A percentile compares a stretch with the other conserved stretches of the same genome.
phyloP scores from a whole-genome alignment of 2,888 invertebrate species.

The Caenorhabditis sp. region DNA sequence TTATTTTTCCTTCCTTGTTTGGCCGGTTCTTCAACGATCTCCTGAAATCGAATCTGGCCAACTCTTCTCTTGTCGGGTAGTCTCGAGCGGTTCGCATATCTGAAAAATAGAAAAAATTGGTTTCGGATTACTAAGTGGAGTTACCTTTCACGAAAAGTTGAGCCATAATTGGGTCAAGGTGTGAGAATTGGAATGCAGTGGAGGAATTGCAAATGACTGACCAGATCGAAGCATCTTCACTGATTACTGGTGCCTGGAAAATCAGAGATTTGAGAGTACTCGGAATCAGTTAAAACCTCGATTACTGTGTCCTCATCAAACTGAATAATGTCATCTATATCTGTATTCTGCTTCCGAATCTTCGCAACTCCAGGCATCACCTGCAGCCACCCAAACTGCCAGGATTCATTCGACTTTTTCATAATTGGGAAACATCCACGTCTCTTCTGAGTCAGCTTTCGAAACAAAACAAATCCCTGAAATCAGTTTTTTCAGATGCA shows the following conservation, averaged over 20 bases:
- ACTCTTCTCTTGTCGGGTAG: slow-evolving; percentile 37
- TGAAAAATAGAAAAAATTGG: slow-evolving; percentile 3
- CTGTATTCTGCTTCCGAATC: slow-evolving; percentile 46
- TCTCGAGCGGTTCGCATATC: slow-evolving; percentile 61
- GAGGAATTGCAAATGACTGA: slow-evolving; percentile 35
- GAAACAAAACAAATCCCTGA: slow-evolving; percentile 67
- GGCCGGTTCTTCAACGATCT: slow-evolving; percentile 56
- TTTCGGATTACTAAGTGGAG: not conserved
- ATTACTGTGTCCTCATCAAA: slow-evolving; percentile 61
- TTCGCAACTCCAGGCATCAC: slow-evolving; percentile 56
- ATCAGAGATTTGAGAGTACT: not conserved
- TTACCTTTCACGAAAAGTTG: slow-evolving; percentile 60
- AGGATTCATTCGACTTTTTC: slow-evolving; percentile 20
- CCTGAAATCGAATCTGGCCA: slow-evolving; percentile 46
- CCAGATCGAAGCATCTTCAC: slow-evolving; percentile 48
- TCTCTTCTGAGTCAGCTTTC: slow-evolving; percentile 40
- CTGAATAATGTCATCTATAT: slow-evolving; percentile 51
- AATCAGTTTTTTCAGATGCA: slow-evolving; percentile 5
- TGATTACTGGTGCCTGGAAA: slow-evolving; percentile 26
- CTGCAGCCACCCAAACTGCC: slow-evolving; percentile 35
- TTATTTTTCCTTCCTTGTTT: slow-evolving; percentile 39
- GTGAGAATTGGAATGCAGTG: slow-evolving; percentile 52
- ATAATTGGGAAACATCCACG: slow-evolving; percentile 40
- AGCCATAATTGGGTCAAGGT: slow-evolving; percentile 58
- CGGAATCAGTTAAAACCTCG: slow-evolving; percentile 59